A percentile compares a stretch with the other conserved stretches of the same genome.
phyloP scores from a whole-genome alignment of 2,888 invertebrate species.

The Pherbina coryleti region DNA sequence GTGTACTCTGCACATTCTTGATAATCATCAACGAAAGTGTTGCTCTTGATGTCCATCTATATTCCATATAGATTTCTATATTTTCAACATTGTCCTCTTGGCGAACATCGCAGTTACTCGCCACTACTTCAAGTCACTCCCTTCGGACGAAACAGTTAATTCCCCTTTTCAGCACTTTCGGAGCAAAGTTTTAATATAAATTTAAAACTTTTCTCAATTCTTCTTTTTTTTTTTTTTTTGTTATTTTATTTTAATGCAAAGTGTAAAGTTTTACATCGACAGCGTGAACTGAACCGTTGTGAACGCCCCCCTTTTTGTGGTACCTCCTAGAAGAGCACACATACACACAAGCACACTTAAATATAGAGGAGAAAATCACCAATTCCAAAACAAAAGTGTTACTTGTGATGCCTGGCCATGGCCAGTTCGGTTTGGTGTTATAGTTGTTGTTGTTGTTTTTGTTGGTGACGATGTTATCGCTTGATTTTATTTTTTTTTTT shows the following conservation, averaged over 20 bases:
- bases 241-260: slow-evolving; percentile 61
- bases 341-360: not conserved
- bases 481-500: too few relatives aligned
- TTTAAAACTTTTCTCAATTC: slow-evolving; percentile 68
- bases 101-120: too few relatives aligned
- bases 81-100: not conserved
- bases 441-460: slow-evolving; percentile 8
- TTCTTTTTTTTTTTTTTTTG: slow-evolving; percentile 61
- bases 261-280: slow-evolving; percentile 60
- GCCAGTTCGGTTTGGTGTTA: not conserved
- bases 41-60: not conserved
- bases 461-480: not conserved
- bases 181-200: slow-evolving; percentile 67
- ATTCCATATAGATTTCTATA: not conserved
- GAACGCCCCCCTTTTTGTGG: slow-evolving; percentile 14
- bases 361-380: not conserved
- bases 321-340: not conserved
- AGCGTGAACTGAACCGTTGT: slow-evolving; percentile 51
- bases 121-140: not conserved
- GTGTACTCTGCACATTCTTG: not conserved
- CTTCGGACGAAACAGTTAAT: slow-evolving; percentile 20
- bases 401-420: not conserved
- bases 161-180: slow-evolving; percentile 62
- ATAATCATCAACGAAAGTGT: not conserved
- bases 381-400: not conserved